Base-by-base conservation (phyloP, 2,888 invertebrate species). In the Rosalia funebris region DNA sequence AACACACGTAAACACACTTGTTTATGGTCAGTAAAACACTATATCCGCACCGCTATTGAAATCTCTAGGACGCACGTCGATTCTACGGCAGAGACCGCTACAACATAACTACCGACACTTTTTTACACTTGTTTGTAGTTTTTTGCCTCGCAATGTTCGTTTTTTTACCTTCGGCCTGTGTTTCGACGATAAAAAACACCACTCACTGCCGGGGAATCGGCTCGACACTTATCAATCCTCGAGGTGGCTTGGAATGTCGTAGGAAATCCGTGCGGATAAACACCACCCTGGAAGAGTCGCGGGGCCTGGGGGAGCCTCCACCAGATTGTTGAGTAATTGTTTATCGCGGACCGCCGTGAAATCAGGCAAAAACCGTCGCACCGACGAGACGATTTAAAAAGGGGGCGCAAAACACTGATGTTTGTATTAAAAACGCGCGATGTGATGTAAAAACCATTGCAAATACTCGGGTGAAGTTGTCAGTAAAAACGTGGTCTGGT, bases 401-500 rank as follows among this genome's bases (percentile, higher is more conserved):
- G 36, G 32, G n/a, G 42, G 31, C 25, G 54, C 57, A 55, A 60
- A 60, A 64, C 64, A 62, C 54, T 20, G 31, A 11, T 39, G 57
- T 54, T 60, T 19, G 45, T 48, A 39, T 42, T 20, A 63, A 65
- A 65, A 62, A 56, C 60, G 42, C 44, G 15, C 53, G 12, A 39
- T 39, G 34, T 39, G 58, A 53, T 48, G 55, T 63, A 66, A 66
- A 66, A 66, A 66, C 61, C 63, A 63, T 59, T 17, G 65, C 65
- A 63, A 60, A 61, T 65, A 64, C 57, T 57, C 52, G 54, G 54
- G 58, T 20, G 48, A 42, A 41, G 64, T 54, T 47, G 37, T n/a
- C n/a, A 57, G 59, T 65, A 65, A 65, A 65, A 65, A 65, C 64
- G 64, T 55, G 61, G 62, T 61, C 32, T 56, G 17, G 57, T 61